A percentile compares a stretch with the other conserved stretches of the same genome.
Evolutionary conservation across 2,113 vertebrate species (phyloP).

Genomic region (Esox niger): DNA sequence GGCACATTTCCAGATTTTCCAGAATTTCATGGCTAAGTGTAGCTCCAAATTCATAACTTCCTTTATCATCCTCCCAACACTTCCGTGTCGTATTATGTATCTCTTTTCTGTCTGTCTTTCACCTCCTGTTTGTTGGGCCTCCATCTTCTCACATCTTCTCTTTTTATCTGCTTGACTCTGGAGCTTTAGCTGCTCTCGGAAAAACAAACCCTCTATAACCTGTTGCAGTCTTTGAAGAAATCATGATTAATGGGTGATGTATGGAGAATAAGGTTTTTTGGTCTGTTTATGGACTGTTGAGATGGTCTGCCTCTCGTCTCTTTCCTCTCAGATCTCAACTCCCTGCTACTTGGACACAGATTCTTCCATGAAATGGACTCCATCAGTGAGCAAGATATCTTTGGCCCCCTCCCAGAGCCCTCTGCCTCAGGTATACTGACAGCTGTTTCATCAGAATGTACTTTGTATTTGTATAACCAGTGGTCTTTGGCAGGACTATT

Average conservation of each 20-base stretch:
- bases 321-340: slow-evolving; percentile 66
- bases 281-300: neutral
- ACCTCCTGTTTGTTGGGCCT: too few relatives aligned
- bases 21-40: slow-evolving; percentile 8
- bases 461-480: neutral
- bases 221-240: slow-evolving; percentile 11
- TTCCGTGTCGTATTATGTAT: neutral
- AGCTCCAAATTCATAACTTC: neutral
- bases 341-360: slow-evolving; percentile 55
- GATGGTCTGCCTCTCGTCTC: neutral
- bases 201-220: neutral
- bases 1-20: neutral
- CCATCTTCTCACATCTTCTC: neutral
- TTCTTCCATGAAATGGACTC: slow-evolving; percentile 45
- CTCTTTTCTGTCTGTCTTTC: neutral
- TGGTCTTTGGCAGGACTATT: neutral
- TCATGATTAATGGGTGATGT: neutral
- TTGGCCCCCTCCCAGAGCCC: slow-evolving; percentile 78
- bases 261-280: neutral
- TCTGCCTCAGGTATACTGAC: slow-evolving; percentile 75
- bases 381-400: slow-evolving; percentile 62
- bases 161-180: neutral
- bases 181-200: neutral
- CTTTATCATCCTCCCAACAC: neutral
- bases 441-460: neutral